phyloP scores from a whole-genome alignment of 1,140 invertebrate genomes.

The Trinorchestia longiramus region DNA sequence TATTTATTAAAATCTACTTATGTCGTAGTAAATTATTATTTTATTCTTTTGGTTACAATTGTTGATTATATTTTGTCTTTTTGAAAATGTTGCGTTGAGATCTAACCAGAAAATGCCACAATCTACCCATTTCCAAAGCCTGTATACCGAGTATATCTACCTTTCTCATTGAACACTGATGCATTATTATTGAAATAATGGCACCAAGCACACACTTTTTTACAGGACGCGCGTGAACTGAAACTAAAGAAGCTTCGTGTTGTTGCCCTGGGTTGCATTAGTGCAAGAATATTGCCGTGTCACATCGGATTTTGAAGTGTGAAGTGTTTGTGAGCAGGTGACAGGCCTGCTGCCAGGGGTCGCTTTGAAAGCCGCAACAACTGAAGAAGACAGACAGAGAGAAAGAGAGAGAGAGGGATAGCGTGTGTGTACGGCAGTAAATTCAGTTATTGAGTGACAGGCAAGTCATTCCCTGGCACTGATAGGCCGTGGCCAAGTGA shows the following conservation, averaged over 20 bases:
- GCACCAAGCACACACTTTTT: too few relatives aligned
- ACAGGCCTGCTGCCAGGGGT: too few relatives aligned
- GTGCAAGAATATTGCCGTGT: background rate
- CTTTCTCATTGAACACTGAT: background rate
- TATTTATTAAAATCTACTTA: too few relatives aligned
- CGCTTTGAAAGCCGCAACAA: too few relatives aligned
- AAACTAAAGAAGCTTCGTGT: background rate
- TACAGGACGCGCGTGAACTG: too few relatives aligned
- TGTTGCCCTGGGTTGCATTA: background rate
- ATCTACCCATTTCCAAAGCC: too few relatives aligned
- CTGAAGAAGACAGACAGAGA: too few relatives aligned
- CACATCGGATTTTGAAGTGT: background rate
- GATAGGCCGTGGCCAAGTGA: background rate
- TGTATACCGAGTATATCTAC: background rate
- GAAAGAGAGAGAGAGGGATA: background rate
- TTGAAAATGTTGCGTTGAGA: too few relatives aligned
- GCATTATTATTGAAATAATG: background rate
- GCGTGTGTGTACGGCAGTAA: background rate
- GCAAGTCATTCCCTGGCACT: background rate
- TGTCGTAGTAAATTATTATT: background rate
- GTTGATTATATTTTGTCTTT: too few relatives aligned
- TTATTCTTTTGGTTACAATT: too few relatives aligned
- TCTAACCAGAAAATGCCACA: too few relatives aligned
- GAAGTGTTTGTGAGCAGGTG: background rate
- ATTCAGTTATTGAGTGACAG: background rate